These are phyloP conservation scores for Delia radicum DNA, from an alignment of 1,140 invertebrate genomes.

Conservation along the genomic window DNA sequence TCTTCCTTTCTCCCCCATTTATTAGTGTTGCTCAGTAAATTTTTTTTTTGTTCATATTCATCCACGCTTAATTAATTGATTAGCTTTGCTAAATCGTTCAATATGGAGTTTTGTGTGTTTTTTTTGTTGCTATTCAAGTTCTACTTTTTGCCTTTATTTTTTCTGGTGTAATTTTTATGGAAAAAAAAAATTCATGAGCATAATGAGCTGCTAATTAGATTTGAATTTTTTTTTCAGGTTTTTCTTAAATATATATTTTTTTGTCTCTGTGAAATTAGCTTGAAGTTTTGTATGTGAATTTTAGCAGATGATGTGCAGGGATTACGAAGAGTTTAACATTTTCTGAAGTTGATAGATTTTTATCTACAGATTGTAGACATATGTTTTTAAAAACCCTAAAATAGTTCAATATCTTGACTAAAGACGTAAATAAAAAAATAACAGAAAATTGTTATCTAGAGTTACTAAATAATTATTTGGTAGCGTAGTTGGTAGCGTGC, in stretches of 20 bases:
- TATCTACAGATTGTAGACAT: no score
- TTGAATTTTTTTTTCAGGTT: conserved; percentile 11
- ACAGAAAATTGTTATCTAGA: no score
- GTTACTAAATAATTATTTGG: no score
- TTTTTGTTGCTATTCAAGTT: background rate
- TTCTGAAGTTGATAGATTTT: no score
- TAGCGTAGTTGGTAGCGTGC: no score
- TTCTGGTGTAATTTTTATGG: background rate
- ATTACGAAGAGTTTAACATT: no score
- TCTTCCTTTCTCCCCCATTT: background rate
- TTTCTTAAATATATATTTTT: background rate
- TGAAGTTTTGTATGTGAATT: background rate
- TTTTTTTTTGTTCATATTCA: background rate
- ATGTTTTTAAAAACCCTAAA: no score
- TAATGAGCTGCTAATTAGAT: conserved; percentile 29
- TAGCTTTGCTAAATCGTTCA: conserved; percentile 33
- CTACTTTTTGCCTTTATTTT: conserved; percentile 4
- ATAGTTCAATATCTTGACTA: no score
- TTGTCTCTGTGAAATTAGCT: background rate
- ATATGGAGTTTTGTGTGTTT: conserved; percentile 28
- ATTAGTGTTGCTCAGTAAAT: background rate
- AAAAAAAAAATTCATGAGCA: background rate
- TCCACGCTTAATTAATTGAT: conserved; percentile 31
- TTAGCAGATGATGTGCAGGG: background rate
- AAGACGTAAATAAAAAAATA: no score